Evolutionary conservation across 2,888 invertebrate species (phyloP).

Genomic region (Ceramica pisi): DNA sequence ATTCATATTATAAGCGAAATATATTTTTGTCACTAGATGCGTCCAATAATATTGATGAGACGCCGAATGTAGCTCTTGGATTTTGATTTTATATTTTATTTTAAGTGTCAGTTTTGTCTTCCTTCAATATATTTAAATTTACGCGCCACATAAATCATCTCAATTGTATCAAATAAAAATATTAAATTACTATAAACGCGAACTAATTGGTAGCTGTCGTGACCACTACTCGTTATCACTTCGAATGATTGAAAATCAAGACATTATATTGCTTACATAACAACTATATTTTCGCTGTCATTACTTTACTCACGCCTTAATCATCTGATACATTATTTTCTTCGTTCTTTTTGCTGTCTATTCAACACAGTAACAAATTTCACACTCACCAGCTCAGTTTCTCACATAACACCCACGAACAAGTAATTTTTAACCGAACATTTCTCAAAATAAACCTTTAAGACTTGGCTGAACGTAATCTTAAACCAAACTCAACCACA

Average conservation of each 20-base stretch:
- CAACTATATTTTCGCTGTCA: background rate
- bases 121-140: background rate
- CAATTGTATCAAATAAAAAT: background rate
- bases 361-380: conserved; percentile 38
- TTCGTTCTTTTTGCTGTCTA: background rate
- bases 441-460: conserved; percentile 76
- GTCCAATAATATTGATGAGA: conserved; percentile 38
- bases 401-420: conserved; percentile 66
- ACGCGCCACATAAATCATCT: conserved; percentile 14
- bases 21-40: conserved; percentile 25
- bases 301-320: background rate
- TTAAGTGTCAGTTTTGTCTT: background rate
- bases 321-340: conserved; percentile 5
- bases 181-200: conserved; percentile 1
- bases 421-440: conserved; percentile 65
- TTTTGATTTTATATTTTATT: background rate
- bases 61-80: background rate
- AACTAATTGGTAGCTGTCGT: conserved; percentile 30
- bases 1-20: conserved; percentile 39
- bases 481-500: conserved; percentile 80
- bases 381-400: conserved; percentile 45
- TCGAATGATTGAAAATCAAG: conserved; percentile 5
- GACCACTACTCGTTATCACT: conserved; percentile 12
- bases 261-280: background rate
- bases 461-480: conserved; percentile 74